phyloP scores from a whole-genome alignment of 2,797 vertebrate species.

The Enteromius trimaculatus region DNA sequence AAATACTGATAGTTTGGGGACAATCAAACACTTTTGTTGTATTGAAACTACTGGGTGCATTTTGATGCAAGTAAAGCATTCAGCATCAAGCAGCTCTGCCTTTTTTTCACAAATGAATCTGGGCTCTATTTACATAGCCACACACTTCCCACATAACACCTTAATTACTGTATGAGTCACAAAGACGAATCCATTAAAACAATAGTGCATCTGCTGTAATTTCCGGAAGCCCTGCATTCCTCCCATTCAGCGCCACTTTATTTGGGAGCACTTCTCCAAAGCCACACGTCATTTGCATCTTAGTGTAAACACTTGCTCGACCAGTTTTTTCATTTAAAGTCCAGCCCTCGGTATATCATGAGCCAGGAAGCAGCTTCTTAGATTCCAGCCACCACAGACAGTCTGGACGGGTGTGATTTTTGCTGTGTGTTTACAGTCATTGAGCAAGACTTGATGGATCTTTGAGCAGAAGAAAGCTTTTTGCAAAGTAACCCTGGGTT shows the following conservation, averaged over 20 bases:
- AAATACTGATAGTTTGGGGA: neutral
- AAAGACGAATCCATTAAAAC: constrained; percentile 2
- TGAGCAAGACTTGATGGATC: constrained; percentile 18
- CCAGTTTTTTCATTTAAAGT: constrained; percentile 46
- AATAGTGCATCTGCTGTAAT: neutral
- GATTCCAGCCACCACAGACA: constrained; percentile 30
- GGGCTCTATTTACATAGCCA: neutral
- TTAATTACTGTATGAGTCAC: constrained; percentile 21
- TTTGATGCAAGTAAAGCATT: neutral
- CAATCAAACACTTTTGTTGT: neutral
- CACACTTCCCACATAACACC: constrained; percentile 25
- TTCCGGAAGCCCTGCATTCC: constrained; percentile 6
- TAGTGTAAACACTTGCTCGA: constrained; percentile 37
- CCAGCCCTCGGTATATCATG: constrained; percentile 16
- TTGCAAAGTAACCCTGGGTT: neutral
- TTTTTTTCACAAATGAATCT: neutral
- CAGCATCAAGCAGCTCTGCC: neutral
- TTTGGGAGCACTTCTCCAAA: neutral
- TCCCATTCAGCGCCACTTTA: neutral
- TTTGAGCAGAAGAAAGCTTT: constrained; percentile 10
- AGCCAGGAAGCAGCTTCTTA: constrained; percentile 44
- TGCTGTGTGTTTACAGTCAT: neutral
- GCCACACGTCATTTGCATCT: constrained; percentile 31
- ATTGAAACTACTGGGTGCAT: neutral
- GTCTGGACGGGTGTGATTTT: constrained; percentile 6